Base-by-base conservation (phyloP, 1,140 invertebrate species). In the Pseudomyrmex concolor region DNA sequence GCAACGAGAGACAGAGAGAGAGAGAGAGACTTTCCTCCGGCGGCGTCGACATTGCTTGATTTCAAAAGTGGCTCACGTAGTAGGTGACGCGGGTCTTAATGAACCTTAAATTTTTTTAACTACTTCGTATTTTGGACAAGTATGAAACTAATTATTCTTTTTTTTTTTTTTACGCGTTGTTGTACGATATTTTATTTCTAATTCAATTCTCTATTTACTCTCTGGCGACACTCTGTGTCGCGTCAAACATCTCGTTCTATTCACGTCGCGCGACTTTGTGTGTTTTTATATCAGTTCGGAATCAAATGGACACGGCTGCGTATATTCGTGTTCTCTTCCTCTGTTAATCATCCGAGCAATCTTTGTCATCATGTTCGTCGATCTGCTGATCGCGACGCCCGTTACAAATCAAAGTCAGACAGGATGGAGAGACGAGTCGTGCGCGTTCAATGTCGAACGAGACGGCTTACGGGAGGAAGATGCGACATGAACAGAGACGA, bases 371-470 rank as follows among this genome's bases (percentile, higher is more conserved):
- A 34, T 63, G 83, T 87, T 77, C 85, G 50, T 85, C 77, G 59
- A 54, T 55, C 57, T 73, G 57, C 54, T 85, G 88, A 89, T 89
- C 85, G 89, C 80, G 59, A 10, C 66, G 66, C 63, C 54, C 80
- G 86, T 87, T 86, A 87, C 89, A 89, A 87, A 89, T 89, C 89
- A 89, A 89, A 89, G 83, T 89, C 88, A 78, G 25, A 54, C 77
- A 34, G 60, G 54, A 77, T 62, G 63, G 50, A 54, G 78, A 71
- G 50, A 66, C 34, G 13, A 76, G 62, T 12, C 51, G 19, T 5
- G 12, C 57, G 45, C n/a, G 34, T 34, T 34, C n/a, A n/a, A 48
- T 22, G 43, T 83, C 48, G 67, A 80, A 74, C 19, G 68, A 83
- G 62, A 55, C 60, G 48, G 72, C 43, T n/a, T 34, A 51, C 22